Evolutionary conservation across 1,140 invertebrate genomes (phyloP), one percentile per base, ranked within the genome.

Genomic region (Heliconius congener): DNA sequence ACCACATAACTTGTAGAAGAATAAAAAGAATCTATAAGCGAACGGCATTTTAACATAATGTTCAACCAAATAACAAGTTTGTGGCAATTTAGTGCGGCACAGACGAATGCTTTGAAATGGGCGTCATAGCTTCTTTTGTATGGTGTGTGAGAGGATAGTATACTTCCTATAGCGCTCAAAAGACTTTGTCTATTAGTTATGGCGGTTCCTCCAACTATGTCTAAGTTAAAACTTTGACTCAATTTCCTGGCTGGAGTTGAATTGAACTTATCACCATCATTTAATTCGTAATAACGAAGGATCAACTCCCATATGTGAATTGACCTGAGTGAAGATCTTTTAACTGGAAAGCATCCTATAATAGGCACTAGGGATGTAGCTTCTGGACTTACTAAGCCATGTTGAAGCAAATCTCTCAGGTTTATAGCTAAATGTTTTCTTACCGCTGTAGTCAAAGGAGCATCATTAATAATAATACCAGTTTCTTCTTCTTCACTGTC

Each of bases 61-160:
- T 98, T 97, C 30, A 99, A 94, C 99, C 99, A 99, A 16, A 97
- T 95, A 2, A 98, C 98, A 78, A 99, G 95, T 95, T 98, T 98
- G 85, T 97, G 98, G 71, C 97, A 96, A 95, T 99, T 99, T 30
- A 99, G 95, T 72, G 97, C 99, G 74, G 98, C 97, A 95, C 98
- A 99, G 72, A 99, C 96, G 91, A 99, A 99, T 27, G 99, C 99
- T 95, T 99, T 99, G 90, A 99, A 99, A 95, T 99, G 98, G 6
- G 99, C 98, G 95, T 99, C 99, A 84, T 97, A 97, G 87, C 98
- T 99, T 88, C 99, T 96, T 92, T 99, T 99, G 81, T 99, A 98
- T 1, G 97, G 97, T 18, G 96, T 96, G 94, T 99, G 99, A 30
- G 98, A 97, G 30, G 97, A 96, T 73, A 99, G 96, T 76, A 99